A percentile compares a stretch with the other conserved stretches of the same genome.
Evolutionary conservation across 2,113 vertebrate genomes (phyloP).

Genomic region (Tor tambroides): DNA sequence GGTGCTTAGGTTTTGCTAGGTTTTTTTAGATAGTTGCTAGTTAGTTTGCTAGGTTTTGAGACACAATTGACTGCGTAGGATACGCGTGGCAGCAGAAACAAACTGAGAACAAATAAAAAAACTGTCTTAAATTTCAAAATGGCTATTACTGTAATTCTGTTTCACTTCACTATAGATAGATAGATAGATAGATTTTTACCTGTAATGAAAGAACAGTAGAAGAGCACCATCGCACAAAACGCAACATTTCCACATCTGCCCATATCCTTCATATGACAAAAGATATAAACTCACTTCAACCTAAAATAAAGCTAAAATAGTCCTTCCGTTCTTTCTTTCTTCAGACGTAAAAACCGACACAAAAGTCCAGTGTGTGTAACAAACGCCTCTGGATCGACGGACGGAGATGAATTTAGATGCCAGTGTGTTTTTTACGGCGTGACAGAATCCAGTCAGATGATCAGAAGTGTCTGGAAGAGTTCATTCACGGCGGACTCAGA

Average conservation of each 20-base stretch:
- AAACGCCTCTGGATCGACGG: background rate
- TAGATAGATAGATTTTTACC: slow-evolving; percentile 59
- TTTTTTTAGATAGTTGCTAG: background rate
- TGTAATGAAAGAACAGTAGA: slow-evolving; percentile 48
- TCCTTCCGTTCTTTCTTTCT: background rate
- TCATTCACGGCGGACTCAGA: background rate
- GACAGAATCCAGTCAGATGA: slow-evolving; percentile 18
- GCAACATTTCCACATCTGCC: slow-evolving; percentile 61
- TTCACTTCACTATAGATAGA: background rate
- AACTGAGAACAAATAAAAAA: background rate
- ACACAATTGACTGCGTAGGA: background rate
- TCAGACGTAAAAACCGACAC: background rate
- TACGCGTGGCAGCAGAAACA: slow-evolving; percentile 13
- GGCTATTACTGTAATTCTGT: background rate
- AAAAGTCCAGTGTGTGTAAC: slow-evolving; percentile 1
- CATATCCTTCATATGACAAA: slow-evolving; percentile 61
- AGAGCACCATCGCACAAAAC: slow-evolving; percentile 66
- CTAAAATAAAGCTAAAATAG: background rate
- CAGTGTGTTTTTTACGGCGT: background rate
- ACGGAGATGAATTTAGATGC: background rate
- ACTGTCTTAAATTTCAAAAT: background rate
- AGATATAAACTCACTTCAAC: background rate
- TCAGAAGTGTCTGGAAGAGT: background rate
- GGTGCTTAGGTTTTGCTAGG: background rate
- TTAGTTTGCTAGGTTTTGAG: background rate